These are phyloP conservation scores for Geococcyx californianus DNA, from an alignment of 2,113 vertebrate genomes.

Conservation along the genomic window DNA sequence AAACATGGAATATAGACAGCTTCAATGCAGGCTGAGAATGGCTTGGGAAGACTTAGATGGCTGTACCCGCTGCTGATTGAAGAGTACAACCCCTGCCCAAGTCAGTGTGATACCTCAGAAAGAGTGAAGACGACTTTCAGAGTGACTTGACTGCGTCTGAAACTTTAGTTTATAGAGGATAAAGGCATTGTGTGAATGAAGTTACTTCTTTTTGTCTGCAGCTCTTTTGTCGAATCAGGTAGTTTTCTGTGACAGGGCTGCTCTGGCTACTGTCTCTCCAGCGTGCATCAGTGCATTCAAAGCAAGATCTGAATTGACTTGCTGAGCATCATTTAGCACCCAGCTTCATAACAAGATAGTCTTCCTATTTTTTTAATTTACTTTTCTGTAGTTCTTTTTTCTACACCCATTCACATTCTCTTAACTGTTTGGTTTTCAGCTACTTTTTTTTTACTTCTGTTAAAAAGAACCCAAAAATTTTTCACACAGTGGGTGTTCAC, in stretches of 20 bases:
- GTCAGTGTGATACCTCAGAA: neutral
- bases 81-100: neutral
- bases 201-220: neutral
- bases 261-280: neutral
- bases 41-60: neutral
- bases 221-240: neutral
- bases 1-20: rapidly evolving
- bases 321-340: neutral
- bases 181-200: neutral
- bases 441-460: neutral
- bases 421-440: neutral
- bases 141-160: neutral
- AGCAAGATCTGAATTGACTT: neutral
- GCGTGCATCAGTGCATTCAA: neutral
- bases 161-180: neutral
- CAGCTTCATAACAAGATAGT: neutral
- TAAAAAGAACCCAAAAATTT: neutral
- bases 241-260: neutral
- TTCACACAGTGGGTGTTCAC: neutral
- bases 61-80: neutral
- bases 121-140: neutral
- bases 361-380: neutral
- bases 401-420: neutral
- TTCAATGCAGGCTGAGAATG: neutral
- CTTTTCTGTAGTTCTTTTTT: neutral